phyloP scores from a whole-genome alignment of 64 coral and sea anemone genomes.

The Dendrophyllia cribrosa region DNA sequence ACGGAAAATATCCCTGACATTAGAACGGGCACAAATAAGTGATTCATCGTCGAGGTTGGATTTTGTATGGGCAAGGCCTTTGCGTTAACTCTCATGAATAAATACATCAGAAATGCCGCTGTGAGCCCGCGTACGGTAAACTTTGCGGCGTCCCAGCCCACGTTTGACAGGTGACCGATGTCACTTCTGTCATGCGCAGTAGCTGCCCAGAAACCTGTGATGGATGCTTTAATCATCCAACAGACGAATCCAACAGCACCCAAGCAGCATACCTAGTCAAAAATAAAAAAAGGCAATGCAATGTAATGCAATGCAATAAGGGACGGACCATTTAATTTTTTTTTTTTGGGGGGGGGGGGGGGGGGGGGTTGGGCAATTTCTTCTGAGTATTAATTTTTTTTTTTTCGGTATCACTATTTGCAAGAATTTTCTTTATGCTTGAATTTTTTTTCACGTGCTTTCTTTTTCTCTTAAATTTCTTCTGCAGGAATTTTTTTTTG shows the following conservation, averaged over 20 bases:
- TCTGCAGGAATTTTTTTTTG: too few relatives aligned
- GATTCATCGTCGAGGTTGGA: constrained; percentile 29
- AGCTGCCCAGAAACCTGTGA: constrained; percentile 17
- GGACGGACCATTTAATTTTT: too few relatives aligned
- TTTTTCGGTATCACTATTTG: too few relatives aligned
- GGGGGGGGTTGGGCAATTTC: too few relatives aligned
- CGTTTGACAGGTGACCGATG: background rate
- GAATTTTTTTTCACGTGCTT: too few relatives aligned
- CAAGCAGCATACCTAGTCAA: constrained; percentile 66
- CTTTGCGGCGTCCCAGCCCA: constrained; percentile 48
- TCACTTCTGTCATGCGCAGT: background rate
- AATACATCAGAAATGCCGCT: constrained; percentile 61
- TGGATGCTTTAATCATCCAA: constrained; percentile 49
- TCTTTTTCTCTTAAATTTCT: too few relatives aligned
- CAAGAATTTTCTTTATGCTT: too few relatives aligned
- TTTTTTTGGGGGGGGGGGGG: too few relatives aligned
- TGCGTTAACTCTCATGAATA: constrained; percentile 57
- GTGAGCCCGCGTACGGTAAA: constrained; percentile 34
- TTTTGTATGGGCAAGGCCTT: constrained; percentile 24
- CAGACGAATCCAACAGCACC: constrained; percentile 69
- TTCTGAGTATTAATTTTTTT: too few relatives aligned
- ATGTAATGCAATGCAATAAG: too few relatives aligned
- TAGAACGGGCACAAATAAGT: constrained; percentile 43
- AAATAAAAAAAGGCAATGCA: background rate
- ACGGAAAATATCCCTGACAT: constrained; percentile 66